These are phyloP conservation scores for Octonoba sinensis DNA, from an alignment of 2,888 invertebrate species.

Conservation along the genomic window DNA sequence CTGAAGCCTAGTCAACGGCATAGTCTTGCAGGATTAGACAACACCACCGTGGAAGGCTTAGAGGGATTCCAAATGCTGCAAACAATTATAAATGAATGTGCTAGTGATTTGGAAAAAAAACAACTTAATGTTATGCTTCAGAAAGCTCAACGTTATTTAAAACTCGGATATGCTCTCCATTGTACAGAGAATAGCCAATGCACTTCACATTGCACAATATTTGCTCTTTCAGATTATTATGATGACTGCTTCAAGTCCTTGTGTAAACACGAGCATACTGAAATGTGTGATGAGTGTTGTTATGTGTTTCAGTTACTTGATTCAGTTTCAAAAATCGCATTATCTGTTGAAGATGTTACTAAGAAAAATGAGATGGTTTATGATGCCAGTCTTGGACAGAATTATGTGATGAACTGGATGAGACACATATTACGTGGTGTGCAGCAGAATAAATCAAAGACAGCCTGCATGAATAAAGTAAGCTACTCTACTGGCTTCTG, in stretches of 20 bases:
- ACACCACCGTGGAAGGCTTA: constrained; percentile 1
- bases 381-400: not conserved
- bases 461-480: constrained; percentile 1
- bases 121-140: not conserved
- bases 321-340: not conserved
- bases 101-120: not conserved
- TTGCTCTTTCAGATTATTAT: not conserved
- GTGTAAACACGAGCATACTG: not conserved
- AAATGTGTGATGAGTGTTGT: not conserved
- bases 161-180: not conserved
- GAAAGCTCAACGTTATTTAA: not conserved
- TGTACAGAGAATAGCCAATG: not conserved
- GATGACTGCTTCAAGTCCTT: not conserved
- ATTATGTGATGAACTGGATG: no score
- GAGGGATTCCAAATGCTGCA: not conserved
- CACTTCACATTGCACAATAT: not conserved
- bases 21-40: not conserved
- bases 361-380: not conserved
- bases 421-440: not conserved
- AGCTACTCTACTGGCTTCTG: not conserved
- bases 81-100: not conserved
- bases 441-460: constrained; percentile 1
- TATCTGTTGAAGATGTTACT: not conserved
- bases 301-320: not conserved
- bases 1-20: not conserved